Evolutionary conservation across 1,140 invertebrate species (phyloP).

Genomic region (Tenebrio molitor): DNA sequence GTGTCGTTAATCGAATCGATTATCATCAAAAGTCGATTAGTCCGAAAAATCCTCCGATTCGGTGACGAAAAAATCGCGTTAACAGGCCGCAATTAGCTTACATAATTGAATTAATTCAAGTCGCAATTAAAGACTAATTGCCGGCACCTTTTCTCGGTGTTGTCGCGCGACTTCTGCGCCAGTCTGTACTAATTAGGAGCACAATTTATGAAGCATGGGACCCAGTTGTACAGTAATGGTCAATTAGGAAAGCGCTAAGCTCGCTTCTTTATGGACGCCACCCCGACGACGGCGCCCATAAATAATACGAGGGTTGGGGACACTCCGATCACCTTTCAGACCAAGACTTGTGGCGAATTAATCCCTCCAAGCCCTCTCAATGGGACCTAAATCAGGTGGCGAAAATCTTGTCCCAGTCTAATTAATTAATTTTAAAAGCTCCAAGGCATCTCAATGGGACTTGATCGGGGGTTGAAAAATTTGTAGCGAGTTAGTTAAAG

Average conservation of each 20-base stretch:
- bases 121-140: conserved; percentile 48
- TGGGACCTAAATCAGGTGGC: too few species aligned
- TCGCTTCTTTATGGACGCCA: conserved; percentile 45
- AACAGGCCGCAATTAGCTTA: conserved; percentile 42
- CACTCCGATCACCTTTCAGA: too few species aligned
- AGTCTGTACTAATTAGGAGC: conserved; percentile 53
- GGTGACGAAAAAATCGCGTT: conserved; percentile 29
- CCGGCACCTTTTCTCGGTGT: conserved; percentile 29
- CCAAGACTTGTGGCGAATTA: too few species aligned
- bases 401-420: too few species aligned
- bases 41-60: conserved; percentile 5
- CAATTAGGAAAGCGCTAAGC: conserved; percentile 52
- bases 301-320: too few species aligned
- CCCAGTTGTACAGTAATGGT: conserved; percentile 56
- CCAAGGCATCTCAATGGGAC: too few species aligned
- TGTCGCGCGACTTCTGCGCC: conserved; percentile 46
- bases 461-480: too few species aligned
- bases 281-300: conserved; percentile 19
- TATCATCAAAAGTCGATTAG: conserved; percentile 21
- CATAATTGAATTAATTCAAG: conserved; percentile 49
- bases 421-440: too few species aligned
- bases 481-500: too few species aligned
- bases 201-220: conserved; percentile 56
- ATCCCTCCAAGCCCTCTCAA: too few species aligned
- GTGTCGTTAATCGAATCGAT: conserved; percentile 10